Percentiles rank a stretch among this genome's conserved stretches.
Conservation (phyloP, 2,797 vertebrate species). For the Tinamus major region DNA sequence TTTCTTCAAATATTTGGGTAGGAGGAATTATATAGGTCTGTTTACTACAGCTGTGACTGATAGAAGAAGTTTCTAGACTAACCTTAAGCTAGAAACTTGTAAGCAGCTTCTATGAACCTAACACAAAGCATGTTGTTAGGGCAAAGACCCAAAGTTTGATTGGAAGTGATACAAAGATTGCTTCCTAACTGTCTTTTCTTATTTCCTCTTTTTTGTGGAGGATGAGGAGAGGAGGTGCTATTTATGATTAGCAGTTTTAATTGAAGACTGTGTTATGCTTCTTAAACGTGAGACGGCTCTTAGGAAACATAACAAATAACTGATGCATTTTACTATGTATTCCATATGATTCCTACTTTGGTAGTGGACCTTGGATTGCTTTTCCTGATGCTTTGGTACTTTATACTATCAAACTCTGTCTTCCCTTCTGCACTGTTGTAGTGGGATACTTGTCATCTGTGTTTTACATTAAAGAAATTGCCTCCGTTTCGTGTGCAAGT, state of each 20-base stretch:
- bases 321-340: neutral
- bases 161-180: neutral
- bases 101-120: neutral
- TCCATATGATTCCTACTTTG: neutral
- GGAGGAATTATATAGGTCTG: neutral
- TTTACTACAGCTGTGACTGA: neutral
- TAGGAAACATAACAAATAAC: neutral
- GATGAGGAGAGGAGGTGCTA: too few relatives aligned
- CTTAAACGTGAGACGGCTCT: neutral
- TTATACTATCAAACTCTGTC: neutral
- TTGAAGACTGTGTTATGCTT: neutral
- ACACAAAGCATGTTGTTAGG: neutral
- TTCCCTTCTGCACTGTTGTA: neutral
- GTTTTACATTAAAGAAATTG: neutral
- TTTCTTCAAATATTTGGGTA: neutral
- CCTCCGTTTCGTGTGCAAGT: neutral
- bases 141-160: neutral
- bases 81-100: neutral
- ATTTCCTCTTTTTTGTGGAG: neutral
- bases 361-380: neutral
- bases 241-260: neutral
- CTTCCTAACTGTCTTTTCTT: neutral
- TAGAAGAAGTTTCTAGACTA: neutral
- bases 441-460: neutral
- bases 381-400: neutral